A percentile compares a stretch with the other conserved stretches of the same genome.
Conservation (phyloP, 2,888 invertebrate species). For the Thymelicus lineola region DNA sequence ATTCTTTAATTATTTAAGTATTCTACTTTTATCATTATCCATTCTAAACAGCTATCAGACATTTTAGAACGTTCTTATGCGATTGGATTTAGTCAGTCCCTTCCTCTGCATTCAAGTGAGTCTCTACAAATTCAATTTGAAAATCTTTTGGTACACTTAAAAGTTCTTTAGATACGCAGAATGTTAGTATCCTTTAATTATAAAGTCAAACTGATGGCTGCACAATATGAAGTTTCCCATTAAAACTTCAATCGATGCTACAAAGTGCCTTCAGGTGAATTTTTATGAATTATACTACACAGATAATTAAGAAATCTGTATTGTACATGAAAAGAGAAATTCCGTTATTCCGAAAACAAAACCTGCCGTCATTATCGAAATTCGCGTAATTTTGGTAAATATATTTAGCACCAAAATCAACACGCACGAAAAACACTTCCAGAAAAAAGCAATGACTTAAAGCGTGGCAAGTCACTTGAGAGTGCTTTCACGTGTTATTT, state of each 20-base stretch:
- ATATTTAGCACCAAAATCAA: background rate
- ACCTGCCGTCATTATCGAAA: background rate
- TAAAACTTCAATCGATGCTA: too few relatives aligned
- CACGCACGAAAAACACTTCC: conserved; percentile 5
- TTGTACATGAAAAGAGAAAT: conserved; percentile 7
- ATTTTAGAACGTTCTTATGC: too few relatives aligned
- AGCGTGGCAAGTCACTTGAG: conserved; percentile 4
- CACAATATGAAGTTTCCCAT: background rate
- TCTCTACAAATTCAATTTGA: too few relatives aligned
- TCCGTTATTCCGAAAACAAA: background rate
- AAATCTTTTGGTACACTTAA: too few relatives aligned
- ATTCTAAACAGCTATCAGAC: too few relatives aligned
- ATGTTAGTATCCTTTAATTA: too few relatives aligned
- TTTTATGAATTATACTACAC: background rate
- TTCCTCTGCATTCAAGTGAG: too few relatives aligned
- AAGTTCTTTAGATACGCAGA: too few relatives aligned
- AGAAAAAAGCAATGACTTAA: background rate
- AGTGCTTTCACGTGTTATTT: conserved; percentile 42
- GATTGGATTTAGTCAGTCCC: too few relatives aligned
- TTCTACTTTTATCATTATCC: too few relatives aligned
- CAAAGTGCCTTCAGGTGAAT: background rate
- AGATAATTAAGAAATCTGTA: background rate
- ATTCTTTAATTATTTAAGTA: too few relatives aligned
- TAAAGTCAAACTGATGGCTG: too few relatives aligned
- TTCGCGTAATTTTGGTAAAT: conserved; percentile 1